Base-by-base conservation (phyloP, 1,140 invertebrate species). In the Cotesia vestalis region DNA sequence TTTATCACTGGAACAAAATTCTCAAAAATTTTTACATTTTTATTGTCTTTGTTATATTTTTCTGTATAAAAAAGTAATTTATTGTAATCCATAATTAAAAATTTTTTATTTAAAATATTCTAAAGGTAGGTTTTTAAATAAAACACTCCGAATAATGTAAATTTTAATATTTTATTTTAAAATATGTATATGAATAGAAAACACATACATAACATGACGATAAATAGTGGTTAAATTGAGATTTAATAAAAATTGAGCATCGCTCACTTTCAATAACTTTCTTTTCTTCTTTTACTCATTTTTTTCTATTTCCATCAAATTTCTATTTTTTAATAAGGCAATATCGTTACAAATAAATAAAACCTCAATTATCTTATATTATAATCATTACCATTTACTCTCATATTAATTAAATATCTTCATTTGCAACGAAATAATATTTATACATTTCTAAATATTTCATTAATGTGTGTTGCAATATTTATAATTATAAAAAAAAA, bases 181-280 rank as follows among this genome's bases (percentile, higher is more conserved):
- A 84, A 85, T 85, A 81, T 83, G 79, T 83, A 79, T 83, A 84
- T 84, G 77, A 81, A 83, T 84, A 85, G 76, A 86, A 85, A 86
- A 86, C 79, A 83, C 83, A 80, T 84, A 85, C 79, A 79, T 80
- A 83, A 83, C 80, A 84, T 83, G 78, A 77, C 27, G 78, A 78
- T 83, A 83, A 79, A 84, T 80, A 69, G 71, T 71, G 52, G 69
- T 35, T 63, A 52, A 61, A 40, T 38, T 69, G 34, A 53, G 9
- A 4, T 36, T 34, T 27, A 27, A 27, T 27, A 27, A 17, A 72
- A 34, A 57, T 51, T 51, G 40, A 46, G 40, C 40, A 46, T 51
- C 17, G n/a, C 17, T 20, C 8, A 61, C 40, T 61, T 59, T 35
- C 53, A 27, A 27, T 3, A 59, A 59, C 35, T 34, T 14, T 69